A percentile compares a stretch with the other conserved stretches of the same genome.
Evolutionary conservation across 2,888 invertebrate species (phyloP).

Genomic region (Imbricaverruca yamaguchii): DNA sequence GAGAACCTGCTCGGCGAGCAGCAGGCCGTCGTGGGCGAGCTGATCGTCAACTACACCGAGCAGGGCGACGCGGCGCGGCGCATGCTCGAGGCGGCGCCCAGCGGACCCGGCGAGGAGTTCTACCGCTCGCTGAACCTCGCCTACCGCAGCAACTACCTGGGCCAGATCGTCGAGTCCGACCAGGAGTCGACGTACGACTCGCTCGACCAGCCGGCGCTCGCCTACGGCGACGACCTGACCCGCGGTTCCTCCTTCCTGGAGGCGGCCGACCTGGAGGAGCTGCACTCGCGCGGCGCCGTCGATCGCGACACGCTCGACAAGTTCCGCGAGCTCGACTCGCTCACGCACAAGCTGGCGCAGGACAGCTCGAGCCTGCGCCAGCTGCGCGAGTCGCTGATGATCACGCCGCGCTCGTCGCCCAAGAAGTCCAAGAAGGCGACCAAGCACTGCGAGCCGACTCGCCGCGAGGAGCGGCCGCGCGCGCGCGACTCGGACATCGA

Average conservation of each 20-base stretch:
- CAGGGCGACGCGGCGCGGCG: constrained; percentile 24
- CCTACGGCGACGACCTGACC: constrained; percentile 25
- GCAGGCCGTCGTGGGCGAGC: constrained; percentile 79
- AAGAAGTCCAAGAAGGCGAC: background rate
- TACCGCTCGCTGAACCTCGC: constrained; percentile 81
- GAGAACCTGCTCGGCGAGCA: constrained; percentile 78
- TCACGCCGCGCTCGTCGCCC: constrained; percentile 52
- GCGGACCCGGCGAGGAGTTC: constrained; percentile 60
- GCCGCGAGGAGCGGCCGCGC: constrained; percentile 23
- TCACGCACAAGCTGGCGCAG: constrained; percentile 66
- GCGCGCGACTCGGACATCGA: constrained; percentile 4
- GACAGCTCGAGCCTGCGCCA: constrained; percentile 70
- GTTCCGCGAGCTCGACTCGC: constrained; percentile 66
- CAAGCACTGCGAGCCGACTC: background rate
- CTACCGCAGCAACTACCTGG: constrained; percentile 55
- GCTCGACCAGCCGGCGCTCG: background rate
- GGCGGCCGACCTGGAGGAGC: constrained; percentile 39
- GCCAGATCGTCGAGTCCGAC: constrained; percentile 33
- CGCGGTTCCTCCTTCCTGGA: constrained; percentile 24
- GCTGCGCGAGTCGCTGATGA: constrained; percentile 60
- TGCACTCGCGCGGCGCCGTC: constrained; percentile 64
- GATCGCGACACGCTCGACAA: constrained; percentile 70
- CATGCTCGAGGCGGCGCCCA: constrained; percentile 29
- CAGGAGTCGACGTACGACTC: constrained; percentile 23
- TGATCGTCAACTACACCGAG: constrained; percentile 66